These are phyloP conservation scores for Athrips mouffetella DNA, from an alignment of 2,888 invertebrate species.

Conservation along the genomic window DNA sequence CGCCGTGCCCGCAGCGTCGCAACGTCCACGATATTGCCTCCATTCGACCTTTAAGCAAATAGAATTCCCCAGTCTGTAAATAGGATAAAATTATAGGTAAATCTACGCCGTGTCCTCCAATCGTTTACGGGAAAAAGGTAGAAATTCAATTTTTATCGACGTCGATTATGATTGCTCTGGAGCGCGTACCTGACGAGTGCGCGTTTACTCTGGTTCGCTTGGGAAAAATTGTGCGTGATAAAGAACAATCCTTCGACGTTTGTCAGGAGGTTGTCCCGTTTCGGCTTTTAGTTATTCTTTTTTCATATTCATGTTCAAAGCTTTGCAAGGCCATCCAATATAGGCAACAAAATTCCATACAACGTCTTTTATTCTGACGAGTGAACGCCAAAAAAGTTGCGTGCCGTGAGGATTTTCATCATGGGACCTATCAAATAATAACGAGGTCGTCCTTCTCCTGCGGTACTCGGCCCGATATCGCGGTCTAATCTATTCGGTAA, in stretches of 20 bases:
- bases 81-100: conserved; percentile 68
- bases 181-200: conserved; percentile 21
- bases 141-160: conserved; percentile 63
- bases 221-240: conserved; percentile 66
- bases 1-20: conserved; percentile 69
- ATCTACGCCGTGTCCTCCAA: conserved; percentile 53
- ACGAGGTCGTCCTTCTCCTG: conserved; percentile 61
- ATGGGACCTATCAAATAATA: conserved; percentile 73
- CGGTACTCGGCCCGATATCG: conserved; percentile 56
- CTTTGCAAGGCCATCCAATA: conserved; percentile 40
- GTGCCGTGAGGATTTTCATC: conserved; percentile 70
- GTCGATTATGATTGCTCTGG: conserved; percentile 42
- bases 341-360: conserved; percentile 56
- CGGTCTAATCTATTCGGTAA: conserved; percentile 55
- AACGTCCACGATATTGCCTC: conserved; percentile 76
- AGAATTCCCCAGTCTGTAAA: conserved; percentile 72
- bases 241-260: conserved; percentile 62
- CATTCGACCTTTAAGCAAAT: conserved; percentile 76
- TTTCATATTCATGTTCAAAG: conserved; percentile 62
- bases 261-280: conserved; percentile 57
- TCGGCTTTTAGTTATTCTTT: conserved; percentile 47
- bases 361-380: conserved; percentile 68
- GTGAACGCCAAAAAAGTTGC: conserved; percentile 71
- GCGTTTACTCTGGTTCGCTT: conserved; percentile 17
- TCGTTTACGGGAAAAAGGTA: conserved; percentile 54